phyloP scores from a whole-genome alignment of 2,888 invertebrate species.

The Sarcophaga carnaria region DNA sequence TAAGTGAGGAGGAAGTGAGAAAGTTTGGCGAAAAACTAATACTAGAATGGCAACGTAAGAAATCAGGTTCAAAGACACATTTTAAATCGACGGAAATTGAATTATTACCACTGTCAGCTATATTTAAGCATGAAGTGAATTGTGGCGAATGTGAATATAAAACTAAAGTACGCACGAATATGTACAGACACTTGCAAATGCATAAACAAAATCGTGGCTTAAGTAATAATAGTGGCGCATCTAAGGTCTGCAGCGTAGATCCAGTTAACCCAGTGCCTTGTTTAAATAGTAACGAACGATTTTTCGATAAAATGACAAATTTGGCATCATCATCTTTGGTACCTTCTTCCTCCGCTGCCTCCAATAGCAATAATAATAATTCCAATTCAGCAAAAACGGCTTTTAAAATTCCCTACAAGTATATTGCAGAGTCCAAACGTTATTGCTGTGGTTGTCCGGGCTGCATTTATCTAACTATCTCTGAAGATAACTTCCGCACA shows the following conservation, averaged over 20 bases:
- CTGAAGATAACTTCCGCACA: constrained; percentile 87
- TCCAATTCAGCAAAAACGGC: constrained; percentile 54
- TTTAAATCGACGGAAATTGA: constrained; percentile 86
- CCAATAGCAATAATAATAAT: neutral
- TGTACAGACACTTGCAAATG: constrained; percentile 87
- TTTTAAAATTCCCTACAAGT: constrained; percentile 73
- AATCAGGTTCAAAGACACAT: constrained; percentile 74
- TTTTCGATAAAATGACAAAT: constrained; percentile 93
- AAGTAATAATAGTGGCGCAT: constrained; percentile 27
- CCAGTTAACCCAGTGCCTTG: constrained; percentile 93
- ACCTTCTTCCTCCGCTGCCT: constrained; percentile 71
- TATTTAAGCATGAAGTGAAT: constrained; percentile 84
- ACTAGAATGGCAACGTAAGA: constrained; percentile 74
- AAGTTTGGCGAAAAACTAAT: constrained; percentile 75
- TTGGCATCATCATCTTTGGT: constrained; percentile 87
- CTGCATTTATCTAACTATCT: constrained; percentile 88
- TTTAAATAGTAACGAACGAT: constrained; percentile 88
- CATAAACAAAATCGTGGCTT: constrained; percentile 82
- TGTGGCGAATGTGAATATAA: constrained; percentile 87
- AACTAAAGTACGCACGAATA: constrained; percentile 88
- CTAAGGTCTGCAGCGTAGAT: constrained; percentile 84
- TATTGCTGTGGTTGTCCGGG: constrained; percentile 88
- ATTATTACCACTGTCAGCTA: constrained; percentile 85
- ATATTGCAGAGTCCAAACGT: constrained; percentile 84
- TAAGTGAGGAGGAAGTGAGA: constrained; percentile 69